A percentile compares a stretch with the other conserved stretches of the same genome.
Conservation (phyloP, 2,888 invertebrate species). For the Sesamia inferens region DNA sequence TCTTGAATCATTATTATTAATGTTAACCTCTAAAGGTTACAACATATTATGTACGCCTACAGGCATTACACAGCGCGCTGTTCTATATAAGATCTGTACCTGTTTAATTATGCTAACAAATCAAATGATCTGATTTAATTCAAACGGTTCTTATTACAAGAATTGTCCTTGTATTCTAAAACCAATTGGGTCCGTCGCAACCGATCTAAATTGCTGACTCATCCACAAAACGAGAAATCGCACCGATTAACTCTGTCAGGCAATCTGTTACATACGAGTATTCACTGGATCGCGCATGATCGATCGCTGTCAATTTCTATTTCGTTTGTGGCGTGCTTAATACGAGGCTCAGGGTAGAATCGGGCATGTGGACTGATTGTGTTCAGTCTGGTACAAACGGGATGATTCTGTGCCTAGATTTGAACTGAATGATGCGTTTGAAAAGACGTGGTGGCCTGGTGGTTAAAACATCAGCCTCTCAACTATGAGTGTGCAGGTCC, state of each 20-base stretch:
- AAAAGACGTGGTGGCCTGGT: too few species aligned
- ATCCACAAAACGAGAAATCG: constrained; percentile 2
- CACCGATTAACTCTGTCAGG: constrained; percentile 15
- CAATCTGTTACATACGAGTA: constrained; percentile 33
- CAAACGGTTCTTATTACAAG: too few species aligned
- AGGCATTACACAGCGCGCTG: too few species aligned
- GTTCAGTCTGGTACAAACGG: neutral
- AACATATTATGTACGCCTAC: too few species aligned
- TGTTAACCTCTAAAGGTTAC: too few species aligned
- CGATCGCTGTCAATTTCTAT: constrained; percentile 39
- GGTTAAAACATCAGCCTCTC: too few species aligned
- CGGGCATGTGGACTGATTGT: constrained; percentile 25
- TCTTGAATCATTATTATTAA: too few species aligned
- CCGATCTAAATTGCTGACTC: neutral
- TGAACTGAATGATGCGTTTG: constrained; percentile 5
- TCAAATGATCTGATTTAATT: too few species aligned
- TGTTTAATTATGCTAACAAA: too few species aligned
- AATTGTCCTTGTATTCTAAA: neutral
- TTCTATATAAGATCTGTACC: too few species aligned
- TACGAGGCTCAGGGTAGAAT: neutral
- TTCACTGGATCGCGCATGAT: constrained; percentile 17
- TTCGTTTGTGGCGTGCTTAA: constrained; percentile 16
- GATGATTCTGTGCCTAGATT: neutral
- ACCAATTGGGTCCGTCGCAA: neutral
- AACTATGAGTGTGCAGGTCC: too few species aligned